Conservation (phyloP, 2,888 invertebrate genomes). For the Caenorhabditis afra region DNA sequence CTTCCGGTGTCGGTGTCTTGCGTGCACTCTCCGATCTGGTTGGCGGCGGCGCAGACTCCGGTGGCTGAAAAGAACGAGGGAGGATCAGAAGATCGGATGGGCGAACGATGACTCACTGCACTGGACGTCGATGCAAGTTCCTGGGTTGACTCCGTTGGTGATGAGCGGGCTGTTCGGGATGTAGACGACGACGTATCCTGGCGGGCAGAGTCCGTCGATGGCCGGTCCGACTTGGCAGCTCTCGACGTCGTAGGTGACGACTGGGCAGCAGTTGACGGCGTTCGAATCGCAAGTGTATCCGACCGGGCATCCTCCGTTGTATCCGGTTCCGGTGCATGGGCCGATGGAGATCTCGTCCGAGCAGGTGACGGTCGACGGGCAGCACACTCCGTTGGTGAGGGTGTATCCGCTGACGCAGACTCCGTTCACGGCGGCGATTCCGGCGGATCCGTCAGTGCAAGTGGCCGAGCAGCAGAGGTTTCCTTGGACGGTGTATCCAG, state of each 20-base stretch:
- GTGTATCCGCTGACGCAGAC: conserved; percentile 74
- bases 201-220: conserved; percentile 71
- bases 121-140: conserved; percentile 67
- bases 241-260: conserved; percentile 57
- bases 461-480: conserved; percentile 73
- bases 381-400: conserved; percentile 77
- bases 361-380: conserved; percentile 64
- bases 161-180: conserved; percentile 59
- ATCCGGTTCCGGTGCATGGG: conserved; percentile 60
- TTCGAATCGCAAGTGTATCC: conserved; percentile 73
- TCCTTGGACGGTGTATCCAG: conserved; percentile 74
- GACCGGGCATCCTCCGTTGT: conserved; percentile 59
- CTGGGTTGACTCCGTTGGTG: conserved; percentile 59
- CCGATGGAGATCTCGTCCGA: conserved; percentile 59
- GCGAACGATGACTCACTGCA: conserved; percentile 59
- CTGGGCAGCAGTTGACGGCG: conserved; percentile 69
- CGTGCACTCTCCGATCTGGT: conserved; percentile 70
- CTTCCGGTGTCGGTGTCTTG: conserved; percentile 58
- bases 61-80: conserved; percentile 58
- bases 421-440: conserved; percentile 60
- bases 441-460: conserved; percentile 64
- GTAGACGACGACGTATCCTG: conserved; percentile 66
- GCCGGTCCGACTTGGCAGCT: conserved; percentile 66
- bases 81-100: not conserved
- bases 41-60: conserved; percentile 64